Evolutionary conservation across 2,888 invertebrate genomes (phyloP), one percentile per base, ranked within the genome.

Genomic region (Cheiracanthium punctorium): DNA sequence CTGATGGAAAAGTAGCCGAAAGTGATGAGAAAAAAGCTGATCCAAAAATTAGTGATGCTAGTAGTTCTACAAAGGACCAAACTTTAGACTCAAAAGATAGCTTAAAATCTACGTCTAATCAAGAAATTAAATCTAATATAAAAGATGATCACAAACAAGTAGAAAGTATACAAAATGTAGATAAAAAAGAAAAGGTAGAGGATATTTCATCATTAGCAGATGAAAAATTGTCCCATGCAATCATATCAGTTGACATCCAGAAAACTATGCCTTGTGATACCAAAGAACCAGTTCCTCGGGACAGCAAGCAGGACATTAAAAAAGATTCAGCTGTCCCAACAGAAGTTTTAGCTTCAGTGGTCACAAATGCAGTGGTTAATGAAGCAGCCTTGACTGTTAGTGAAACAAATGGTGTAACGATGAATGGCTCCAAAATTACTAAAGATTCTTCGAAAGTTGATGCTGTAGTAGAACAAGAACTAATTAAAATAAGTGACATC

Each of bases 181-280:
- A 79, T 17, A 58, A 72, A 33, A 76, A 43, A 24, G 58, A 58
- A 32, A 71, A 5, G 52, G 71, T 58, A 37, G 28, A 12, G 28
- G 76, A 12, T 74, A 74, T 28, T 28, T 20, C 28, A 58, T 41
- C 70, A 30, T 37, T 41, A 48, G 28, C n/a, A 10, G 76, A 76
- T 64, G 71, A 64, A n/a, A 48, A 41, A 41, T n/a, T 80, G 43
- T 33, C 80, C 37, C 80, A 76, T 72, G 70, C 86, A 75, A 86
- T 86, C 80, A 86, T 86, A 86, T 86, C 86, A 86, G 86, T 86
- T 71, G 80, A 86, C 75, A 86, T 86, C 64, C 74, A 80, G 64
- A 86, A 86, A 65, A 86, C 75, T 48, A 76, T 76, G 86, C 80
- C 86, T 86, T 86, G 75, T 76, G 86, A 86, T 65, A 80, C 20